These are phyloP conservation scores for Galeopterus variegatus DNA, from an alignment of 2,113 vertebrate species.

Conservation along the genomic window DNA sequence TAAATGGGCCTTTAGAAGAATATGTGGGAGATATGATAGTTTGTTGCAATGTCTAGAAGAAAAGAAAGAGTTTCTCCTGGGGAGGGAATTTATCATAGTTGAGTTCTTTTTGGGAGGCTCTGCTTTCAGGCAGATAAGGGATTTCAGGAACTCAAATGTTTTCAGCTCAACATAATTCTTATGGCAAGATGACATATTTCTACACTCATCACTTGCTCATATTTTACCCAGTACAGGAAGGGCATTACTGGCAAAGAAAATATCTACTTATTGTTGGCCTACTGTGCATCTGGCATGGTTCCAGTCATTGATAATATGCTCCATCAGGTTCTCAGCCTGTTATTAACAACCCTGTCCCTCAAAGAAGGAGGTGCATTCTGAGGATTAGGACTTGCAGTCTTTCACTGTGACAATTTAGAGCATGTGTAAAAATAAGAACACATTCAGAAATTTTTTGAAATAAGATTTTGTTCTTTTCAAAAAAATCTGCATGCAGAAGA, in stretches of 20 bases:
- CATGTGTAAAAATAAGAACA: not conserved
- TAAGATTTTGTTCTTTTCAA: not conserved
- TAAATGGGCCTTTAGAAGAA: not conserved
- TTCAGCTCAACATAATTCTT: not conserved
- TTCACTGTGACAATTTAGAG: not conserved
- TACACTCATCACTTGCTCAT: not conserved
- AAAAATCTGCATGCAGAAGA: not conserved
- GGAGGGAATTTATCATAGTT: not conserved
- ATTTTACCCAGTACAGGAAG: not conserved
- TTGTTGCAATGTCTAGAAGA: not conserved
- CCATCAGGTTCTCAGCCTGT: fast-evolving
- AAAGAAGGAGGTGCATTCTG: not conserved
- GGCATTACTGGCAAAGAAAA: not conserved
- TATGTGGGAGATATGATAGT: not conserved
- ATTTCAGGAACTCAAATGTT: not conserved
- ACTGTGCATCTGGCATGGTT: not conserved
- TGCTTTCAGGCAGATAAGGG: not conserved
- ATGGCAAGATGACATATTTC: not conserved
- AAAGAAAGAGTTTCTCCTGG: not conserved
- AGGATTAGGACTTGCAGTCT: not conserved
- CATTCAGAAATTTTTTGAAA: not conserved
- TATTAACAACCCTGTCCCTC: not conserved
- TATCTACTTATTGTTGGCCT: not conserved
- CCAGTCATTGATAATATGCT: not conserved
- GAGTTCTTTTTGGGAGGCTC: not conserved